Percentiles rank a stretch among this genome's conserved stretches.
These are phyloP conservation scores for Drosophila auraria DNA, from an alignment of 1,140 invertebrate species.

Conservation along the genomic window DNA sequence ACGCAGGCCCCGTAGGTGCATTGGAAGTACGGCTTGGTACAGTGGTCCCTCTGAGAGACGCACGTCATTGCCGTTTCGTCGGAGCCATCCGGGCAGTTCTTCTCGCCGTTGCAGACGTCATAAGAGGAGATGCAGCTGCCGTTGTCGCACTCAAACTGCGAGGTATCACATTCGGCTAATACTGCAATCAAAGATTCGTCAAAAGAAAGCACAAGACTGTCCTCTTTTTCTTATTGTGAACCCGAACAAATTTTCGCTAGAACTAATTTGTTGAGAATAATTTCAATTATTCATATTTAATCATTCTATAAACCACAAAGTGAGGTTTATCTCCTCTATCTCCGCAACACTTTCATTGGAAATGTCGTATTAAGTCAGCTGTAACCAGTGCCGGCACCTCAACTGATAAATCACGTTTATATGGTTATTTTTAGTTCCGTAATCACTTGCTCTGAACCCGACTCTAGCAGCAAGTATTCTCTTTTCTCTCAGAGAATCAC, in stretches of 20 bases:
- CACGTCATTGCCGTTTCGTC: slow-evolving; percentile 87
- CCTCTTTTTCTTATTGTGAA: not conserved
- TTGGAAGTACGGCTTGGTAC: slow-evolving; percentile 86
- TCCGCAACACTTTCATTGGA: not conserved
- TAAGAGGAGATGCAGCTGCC: slow-evolving; percentile 71
- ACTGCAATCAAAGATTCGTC: not conserved
- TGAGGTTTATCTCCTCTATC: not conserved
- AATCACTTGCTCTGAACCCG: not conserved
- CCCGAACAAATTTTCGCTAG: too few relatives aligned
- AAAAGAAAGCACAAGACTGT: not conserved
- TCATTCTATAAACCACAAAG: not conserved
- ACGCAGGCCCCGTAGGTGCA: slow-evolving; percentile 88
- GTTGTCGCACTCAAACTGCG: slow-evolving; percentile 66
- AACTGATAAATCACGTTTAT: slow-evolving; percentile 1
- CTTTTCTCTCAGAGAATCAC: slow-evolving; percentile 11
- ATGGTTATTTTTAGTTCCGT: slow-evolving; percentile 24
- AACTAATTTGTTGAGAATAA: too few relatives aligned
- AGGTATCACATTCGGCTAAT: slow-evolving; percentile 26
- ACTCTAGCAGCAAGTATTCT: not conserved
- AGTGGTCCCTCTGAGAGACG: slow-evolving; percentile 74
- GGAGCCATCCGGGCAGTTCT: slow-evolving; percentile 87
- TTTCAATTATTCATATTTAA: too few relatives aligned
- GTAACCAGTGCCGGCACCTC: not conserved
- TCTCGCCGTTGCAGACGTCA: slow-evolving; percentile 83
- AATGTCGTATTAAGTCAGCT: not conserved